Evolutionary conservation across 2,797 vertebrate genomes (phyloP).

Genomic region (Sus cebifrons): DNA sequence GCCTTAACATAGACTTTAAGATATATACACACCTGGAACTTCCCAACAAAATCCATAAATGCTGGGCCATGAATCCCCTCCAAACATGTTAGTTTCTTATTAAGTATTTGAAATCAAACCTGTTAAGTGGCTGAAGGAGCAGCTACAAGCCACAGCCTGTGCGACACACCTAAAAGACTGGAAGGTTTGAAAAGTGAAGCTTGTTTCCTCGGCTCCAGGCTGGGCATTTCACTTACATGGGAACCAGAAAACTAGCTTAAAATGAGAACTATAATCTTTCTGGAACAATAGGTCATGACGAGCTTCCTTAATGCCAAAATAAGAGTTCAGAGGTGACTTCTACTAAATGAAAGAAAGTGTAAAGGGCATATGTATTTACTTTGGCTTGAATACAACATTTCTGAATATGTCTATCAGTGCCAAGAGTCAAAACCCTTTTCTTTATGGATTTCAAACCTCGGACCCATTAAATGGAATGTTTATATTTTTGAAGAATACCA

Average conservation of each 20-base stretch:
- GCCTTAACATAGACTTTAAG: constrained; percentile 72
- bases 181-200: constrained; percentile 79
- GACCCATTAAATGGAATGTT: constrained; percentile 22
- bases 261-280: constrained; percentile 83
- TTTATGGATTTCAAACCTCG: constrained; percentile 51
- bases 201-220: constrained; percentile 82
- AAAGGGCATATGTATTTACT: constrained; percentile 86
- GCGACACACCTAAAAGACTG: constrained; percentile 79
- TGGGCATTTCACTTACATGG: constrained; percentile 80
- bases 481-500: constrained; percentile 57
- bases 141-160: constrained; percentile 80
- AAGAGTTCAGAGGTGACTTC: constrained; percentile 84
- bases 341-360: constrained; percentile 84
- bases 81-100: constrained; percentile 86
- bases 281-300: constrained; percentile 87
- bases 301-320: constrained; percentile 87
- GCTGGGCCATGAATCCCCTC: constrained; percentile 85
- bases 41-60: constrained; percentile 82
- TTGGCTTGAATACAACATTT: constrained; percentile 82
- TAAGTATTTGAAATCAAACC: constrained; percentile 81
- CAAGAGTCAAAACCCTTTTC: constrained; percentile 77
- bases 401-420: constrained; percentile 70
- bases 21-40: constrained; percentile 85
- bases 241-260: constrained; percentile 85
- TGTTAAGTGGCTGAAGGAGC: constrained; percentile 78